Percentiles rank a stretch among this genome's conserved stretches.
Conservation (phyloP, 35 echinoderm and acorn worm genomes). For the Stichopus chloronotus region DNA sequence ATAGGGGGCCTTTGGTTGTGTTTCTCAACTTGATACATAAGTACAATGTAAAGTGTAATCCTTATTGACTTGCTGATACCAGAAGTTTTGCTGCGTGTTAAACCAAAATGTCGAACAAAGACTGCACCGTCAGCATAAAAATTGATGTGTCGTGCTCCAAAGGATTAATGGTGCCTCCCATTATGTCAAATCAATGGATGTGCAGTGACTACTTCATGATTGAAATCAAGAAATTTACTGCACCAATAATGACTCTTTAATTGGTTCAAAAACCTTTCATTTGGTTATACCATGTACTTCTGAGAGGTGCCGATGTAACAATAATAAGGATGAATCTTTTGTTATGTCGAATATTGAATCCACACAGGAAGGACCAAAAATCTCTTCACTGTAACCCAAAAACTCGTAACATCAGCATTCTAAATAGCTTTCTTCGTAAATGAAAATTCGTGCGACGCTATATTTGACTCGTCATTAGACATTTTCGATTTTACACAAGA, state of each 20-base stretch:
- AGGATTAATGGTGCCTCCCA: neutral
- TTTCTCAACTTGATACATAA: neutral
- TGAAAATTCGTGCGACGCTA: conserved; percentile 3
- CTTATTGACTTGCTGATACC: neutral
- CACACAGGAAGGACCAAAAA: neutral
- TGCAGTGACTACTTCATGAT: conserved; percentile 1
- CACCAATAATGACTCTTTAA: neutral
- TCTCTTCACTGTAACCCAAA: neutral
- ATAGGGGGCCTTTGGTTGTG: neutral
- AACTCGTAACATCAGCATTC: neutral
- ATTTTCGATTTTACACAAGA: too few relatives aligned
- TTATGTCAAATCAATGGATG: neutral
- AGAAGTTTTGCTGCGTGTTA: neutral
- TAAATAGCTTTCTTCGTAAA: neutral
- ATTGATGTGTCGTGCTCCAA: neutral
- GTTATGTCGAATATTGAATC: neutral
- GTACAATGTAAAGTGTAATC: neutral
- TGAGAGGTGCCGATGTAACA: conserved; percentile 14
- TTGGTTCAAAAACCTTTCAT: neutral
- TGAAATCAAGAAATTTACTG: neutral
- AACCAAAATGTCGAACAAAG: neutral
- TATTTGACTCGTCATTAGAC: neutral
- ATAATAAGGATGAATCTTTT: neutral
- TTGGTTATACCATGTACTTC: neutral
- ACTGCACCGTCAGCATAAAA: neutral